A percentile compares a stretch with the other conserved stretches of the same genome.
phyloP scores from a whole-genome alignment of 2,888 invertebrate species.

The Gasteruption jaculator region DNA sequence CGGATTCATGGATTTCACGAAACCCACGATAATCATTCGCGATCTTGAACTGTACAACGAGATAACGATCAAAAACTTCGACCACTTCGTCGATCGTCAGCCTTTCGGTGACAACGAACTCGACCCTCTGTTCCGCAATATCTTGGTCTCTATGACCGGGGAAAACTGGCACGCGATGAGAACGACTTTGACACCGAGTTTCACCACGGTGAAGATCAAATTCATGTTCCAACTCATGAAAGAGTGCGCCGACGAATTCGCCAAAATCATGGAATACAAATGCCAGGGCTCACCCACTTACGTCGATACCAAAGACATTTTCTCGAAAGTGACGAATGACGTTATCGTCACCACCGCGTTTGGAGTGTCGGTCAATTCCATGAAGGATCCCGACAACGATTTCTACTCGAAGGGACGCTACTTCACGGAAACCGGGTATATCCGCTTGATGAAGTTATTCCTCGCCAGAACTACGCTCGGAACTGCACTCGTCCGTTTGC shows the following conservation, averaged over 20 bases:
- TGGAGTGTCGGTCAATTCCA: constrained; percentile 33
- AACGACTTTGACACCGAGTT: constrained; percentile 55
- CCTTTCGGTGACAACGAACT: constrained; percentile 23
- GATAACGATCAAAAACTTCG: constrained; percentile 37
- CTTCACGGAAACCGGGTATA: constrained; percentile 20
- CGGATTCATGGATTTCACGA: constrained; percentile 34
- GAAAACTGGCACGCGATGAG: constrained; percentile 55
- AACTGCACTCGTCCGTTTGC: no score
- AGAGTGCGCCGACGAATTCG: constrained; percentile 37
- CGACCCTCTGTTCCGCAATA: constrained; percentile 30
- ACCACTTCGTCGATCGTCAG: constrained; percentile 36
- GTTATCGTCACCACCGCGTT: constrained; percentile 36
- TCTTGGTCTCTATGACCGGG: constrained; percentile 36
- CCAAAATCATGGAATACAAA: constrained; percentile 18
- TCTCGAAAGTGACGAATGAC: constrained; percentile 31
- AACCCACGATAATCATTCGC: constrained; percentile 33
- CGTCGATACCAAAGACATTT: constrained; percentile 35
- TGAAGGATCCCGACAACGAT: constrained; percentile 33
- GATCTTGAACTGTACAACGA: constrained; percentile 41
- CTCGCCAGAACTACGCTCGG: constrained; percentile 14
- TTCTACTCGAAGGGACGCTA: constrained; percentile 28
- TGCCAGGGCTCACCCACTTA: constrained; percentile 10
- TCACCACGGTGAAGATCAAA: constrained; percentile 58
- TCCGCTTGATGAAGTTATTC: constrained; percentile 21
- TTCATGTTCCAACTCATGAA: constrained; percentile 54